Percentiles rank a stretch among this genome's conserved stretches.
Conservation (phyloP, 1,140 invertebrate species). For the Bombus waltoni region DNA sequence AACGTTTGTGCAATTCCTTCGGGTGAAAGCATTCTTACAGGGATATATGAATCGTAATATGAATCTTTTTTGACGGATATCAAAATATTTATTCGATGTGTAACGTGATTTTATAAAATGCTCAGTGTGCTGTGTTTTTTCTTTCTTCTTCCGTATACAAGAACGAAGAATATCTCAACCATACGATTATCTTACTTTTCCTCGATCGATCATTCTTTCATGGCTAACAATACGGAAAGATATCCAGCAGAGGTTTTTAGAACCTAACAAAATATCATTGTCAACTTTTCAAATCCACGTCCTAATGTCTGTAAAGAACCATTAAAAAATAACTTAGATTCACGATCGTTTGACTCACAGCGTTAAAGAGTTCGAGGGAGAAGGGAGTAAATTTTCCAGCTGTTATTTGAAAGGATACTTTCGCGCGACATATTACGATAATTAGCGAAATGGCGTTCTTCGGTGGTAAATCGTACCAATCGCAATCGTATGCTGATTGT, state of each 20-base stretch:
- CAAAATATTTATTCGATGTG: background rate
- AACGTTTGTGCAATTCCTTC: background rate
- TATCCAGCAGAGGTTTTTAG: conserved; percentile 63
- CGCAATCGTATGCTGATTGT: conserved; percentile 63
- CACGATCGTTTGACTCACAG: conserved; percentile 34
- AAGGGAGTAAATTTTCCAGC: conserved; percentile 71
- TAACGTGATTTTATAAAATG: background rate
- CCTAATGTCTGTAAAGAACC: too few relatives aligned
- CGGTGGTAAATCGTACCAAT: conserved; percentile 68
- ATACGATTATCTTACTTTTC: background rate
- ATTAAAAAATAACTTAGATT: too few relatives aligned
- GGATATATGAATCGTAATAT: background rate
- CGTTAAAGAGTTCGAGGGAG: conserved; percentile 60
- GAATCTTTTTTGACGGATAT: background rate
- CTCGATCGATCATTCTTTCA: conserved; percentile 41
- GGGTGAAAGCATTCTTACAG: background rate
- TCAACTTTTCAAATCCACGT: background rate
- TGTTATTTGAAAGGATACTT: conserved; percentile 65
- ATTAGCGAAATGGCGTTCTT: conserved; percentile 52
- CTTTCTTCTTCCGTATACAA: background rate
- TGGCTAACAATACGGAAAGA: conserved; percentile 63
- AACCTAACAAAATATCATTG: conserved; percentile 48
- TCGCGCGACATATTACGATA: conserved; percentile 67
- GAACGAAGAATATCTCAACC: background rate
- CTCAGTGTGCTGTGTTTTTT: background rate